These are phyloP conservation scores for Melitaea athalia DNA, from an alignment of 2,888 invertebrate genomes.

Conservation along the genomic window DNA sequence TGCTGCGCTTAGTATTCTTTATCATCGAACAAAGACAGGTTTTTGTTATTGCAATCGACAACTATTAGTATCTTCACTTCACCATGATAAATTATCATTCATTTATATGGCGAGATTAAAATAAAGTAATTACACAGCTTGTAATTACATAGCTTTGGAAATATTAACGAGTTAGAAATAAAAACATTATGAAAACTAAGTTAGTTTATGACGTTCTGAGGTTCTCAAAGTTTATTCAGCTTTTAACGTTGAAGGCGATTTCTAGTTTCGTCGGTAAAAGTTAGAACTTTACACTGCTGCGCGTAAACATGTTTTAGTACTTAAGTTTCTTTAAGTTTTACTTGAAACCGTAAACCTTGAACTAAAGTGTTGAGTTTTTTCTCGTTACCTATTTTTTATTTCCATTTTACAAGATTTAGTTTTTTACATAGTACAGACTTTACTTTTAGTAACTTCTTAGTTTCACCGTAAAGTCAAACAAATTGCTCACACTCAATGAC, in stretches of 20 bases:
- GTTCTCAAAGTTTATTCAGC: slow-evolving; percentile 8
- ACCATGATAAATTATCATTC: too few relatives aligned
- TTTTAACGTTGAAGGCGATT: slow-evolving; percentile 4
- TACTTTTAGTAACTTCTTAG: too few relatives aligned
- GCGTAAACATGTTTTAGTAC: slow-evolving; percentile 2
- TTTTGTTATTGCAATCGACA: too few relatives aligned
- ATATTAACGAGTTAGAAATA: neutral
- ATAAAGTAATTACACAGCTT: neutral
- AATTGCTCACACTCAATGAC: too few relatives aligned
- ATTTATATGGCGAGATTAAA: too few relatives aligned
- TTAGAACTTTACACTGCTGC: neutral
- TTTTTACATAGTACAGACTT: too few relatives aligned
- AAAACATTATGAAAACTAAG: neutral
- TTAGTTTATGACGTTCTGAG: neutral
- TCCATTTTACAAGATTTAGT: too few relatives aligned
- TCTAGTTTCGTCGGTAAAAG: neutral
- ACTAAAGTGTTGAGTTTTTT: neutral
- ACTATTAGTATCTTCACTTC: too few relatives aligned
- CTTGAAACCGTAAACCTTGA: neutral
- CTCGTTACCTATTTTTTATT: neutral
- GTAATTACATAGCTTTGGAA: neutral
- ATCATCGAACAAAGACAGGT: too few relatives aligned
- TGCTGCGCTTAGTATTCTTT: too few relatives aligned
- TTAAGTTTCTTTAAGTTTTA: slow-evolving; percentile 9
- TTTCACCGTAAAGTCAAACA: too few relatives aligned